Evolutionary conservation across 2,797 vertebrate species (phyloP), one percentile per base, ranked within the genome.

Genomic region (Macroramphosus scolopax): DNA sequence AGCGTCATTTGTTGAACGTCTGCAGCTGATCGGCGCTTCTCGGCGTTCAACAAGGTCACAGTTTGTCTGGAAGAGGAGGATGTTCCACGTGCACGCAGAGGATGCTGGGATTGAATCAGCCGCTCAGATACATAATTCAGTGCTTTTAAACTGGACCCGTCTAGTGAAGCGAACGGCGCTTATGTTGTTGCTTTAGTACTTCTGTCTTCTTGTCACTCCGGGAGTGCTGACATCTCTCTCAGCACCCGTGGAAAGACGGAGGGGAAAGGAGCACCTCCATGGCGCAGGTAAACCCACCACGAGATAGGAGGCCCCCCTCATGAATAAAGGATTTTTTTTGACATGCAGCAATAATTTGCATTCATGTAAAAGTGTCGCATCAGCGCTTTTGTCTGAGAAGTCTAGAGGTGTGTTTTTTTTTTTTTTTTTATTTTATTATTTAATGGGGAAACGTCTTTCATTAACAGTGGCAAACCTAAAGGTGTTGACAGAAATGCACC

Each of bases 311-410:
- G 51, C 53, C 78, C 72, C 55, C 72, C 66, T 88, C 77, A 88
- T 88, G 78, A 89, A 89, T 89, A 79, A 89, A 82, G 84, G 67
- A 89, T 84, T 28, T 75, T 75, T 84, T 28, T 75, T 75, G 80
- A 86, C 87, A 87, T 54, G 32, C 81, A 68, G 80, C 64, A 66
- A 83, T 89, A 75, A 87, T 89, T 87, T 87, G 83, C 85, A 90
- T 89, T 58, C 54, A 31, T 81, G 78, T 75, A 80, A 87, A 88
- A 82, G 69, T 80, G 77, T 81, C 75, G 77, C 83, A 77, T 89
- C 87, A 87, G 86, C 81, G 63, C 81, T 87, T 87, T 87, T 87
- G 80, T 88, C 81, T 88, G 61, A 71, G 68, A 65, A 81, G 74
- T 77, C 74, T 66, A 47, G 72, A 70, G 71, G 71, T 77, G 61